Evolutionary conservation across 2,797 vertebrate genomes (phyloP).

Genomic region (Pangasius sanitwongsei): DNA sequence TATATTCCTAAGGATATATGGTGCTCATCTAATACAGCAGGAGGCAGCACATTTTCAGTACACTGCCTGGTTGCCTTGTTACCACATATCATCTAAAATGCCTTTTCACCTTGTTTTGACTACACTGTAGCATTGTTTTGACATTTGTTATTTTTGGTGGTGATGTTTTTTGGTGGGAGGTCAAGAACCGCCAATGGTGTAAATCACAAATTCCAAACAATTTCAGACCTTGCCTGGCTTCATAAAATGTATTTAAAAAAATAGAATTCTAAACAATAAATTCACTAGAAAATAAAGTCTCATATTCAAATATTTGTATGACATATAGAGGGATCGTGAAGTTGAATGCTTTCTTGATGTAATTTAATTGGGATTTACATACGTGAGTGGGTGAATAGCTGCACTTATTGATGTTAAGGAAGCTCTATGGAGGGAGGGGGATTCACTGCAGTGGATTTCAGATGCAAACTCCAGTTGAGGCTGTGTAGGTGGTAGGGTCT

Average conservation of each 20-base stretch:
- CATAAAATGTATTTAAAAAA: not conserved
- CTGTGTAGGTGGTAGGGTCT: slow-evolving; percentile 37
- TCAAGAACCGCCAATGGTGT: slow-evolving; percentile 4
- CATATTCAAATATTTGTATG: not conserved
- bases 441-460: slow-evolving; percentile 21
- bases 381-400: not conserved
- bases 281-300: not conserved
- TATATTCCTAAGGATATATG: slow-evolving; percentile 52
- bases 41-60: slow-evolving; percentile 62
- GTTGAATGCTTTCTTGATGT: not conserved
- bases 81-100: slow-evolving; percentile 53
- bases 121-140: slow-evolving; percentile 54
- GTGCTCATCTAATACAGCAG: slow-evolving; percentile 57
- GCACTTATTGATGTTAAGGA: not conserved
- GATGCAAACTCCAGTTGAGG: not conserved
- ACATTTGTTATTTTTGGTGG: slow-evolving; percentile 46
- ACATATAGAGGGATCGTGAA: not conserved
- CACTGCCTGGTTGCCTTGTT: slow-evolving; percentile 60
- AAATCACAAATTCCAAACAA: slow-evolving; percentile 12
- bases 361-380: slow-evolving; percentile 7
- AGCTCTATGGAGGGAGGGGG: not conserved
- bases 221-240: not conserved
- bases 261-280: not conserved
- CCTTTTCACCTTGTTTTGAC: slow-evolving; percentile 36
- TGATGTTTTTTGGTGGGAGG: not conserved